A percentile compares a stretch with the other conserved stretches of the same genome.
Conservation (phyloP, 2,888 invertebrate species). For the Theretra japonica region DNA sequence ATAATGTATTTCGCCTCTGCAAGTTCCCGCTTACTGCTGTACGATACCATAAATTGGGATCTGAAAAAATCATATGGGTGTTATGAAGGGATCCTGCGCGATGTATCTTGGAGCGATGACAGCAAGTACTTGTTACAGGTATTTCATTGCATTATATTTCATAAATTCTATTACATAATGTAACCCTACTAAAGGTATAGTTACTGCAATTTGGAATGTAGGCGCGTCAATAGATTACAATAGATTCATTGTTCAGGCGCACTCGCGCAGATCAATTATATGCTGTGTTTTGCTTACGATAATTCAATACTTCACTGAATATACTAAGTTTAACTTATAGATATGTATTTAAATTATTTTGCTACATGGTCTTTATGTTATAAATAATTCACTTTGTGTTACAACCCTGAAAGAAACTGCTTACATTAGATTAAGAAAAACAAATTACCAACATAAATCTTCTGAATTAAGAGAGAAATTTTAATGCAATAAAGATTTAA, state of each 20-base stretch:
- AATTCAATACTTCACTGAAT: neutral
- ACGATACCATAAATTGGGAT: constrained; percentile 82
- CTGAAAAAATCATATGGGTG: constrained; percentile 80
- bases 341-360: no score
- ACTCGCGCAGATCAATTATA: constrained; percentile 4
- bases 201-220: neutral
- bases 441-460: no score
- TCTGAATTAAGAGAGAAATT: no score
- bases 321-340: neutral
- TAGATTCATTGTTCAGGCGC: constrained; percentile 8
- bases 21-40: constrained; percentile 82
- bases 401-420: no score
- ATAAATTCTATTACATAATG: neutral
- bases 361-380: no score
- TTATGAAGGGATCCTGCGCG: constrained; percentile 72
- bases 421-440: no score
- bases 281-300: neutral
- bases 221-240: neutral
- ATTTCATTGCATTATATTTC: constrained; percentile 33
- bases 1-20: constrained; percentile 85
- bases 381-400: no score
- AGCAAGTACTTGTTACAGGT: constrained; percentile 82
- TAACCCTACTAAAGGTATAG: neutral
- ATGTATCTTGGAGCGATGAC: constrained; percentile 81
- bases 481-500: no score